Percentiles rank a stretch among this genome's conserved stretches.
These are phyloP conservation scores for Drosophila parabipectinata DNA, from an alignment of 1,140 invertebrate species.

Conservation along the genomic window DNA sequence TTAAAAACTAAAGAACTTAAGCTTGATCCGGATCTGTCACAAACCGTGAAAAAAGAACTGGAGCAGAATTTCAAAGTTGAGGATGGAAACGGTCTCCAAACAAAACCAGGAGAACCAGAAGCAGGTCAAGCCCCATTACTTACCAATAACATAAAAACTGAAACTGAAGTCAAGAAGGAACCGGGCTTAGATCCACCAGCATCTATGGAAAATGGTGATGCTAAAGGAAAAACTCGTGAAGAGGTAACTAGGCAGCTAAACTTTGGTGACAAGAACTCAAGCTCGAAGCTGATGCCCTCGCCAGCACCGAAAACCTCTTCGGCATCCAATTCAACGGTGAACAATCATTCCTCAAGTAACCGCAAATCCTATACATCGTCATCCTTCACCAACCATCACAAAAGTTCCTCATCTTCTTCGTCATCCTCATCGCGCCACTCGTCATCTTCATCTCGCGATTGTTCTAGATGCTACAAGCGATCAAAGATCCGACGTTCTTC, in stretches of 20 bases:
- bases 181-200: slow-evolving; percentile 20
- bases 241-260: slow-evolving; percentile 74
- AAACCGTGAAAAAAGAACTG: slow-evolving; percentile 20
- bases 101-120: slow-evolving; percentile 19
- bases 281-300: slow-evolving; percentile 66
- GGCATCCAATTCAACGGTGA: slow-evolving; percentile 39
- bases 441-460: slow-evolving; percentile 84
- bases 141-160: slow-evolving; percentile 47
- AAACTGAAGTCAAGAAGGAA: slow-evolving; percentile 68
- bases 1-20: slow-evolving; percentile 33
- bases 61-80: slow-evolving; percentile 53
- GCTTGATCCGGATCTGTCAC: slow-evolving; percentile 31
- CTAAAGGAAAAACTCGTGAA: slow-evolving; percentile 62
- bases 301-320: slow-evolving; percentile 60
- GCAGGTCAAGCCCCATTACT: slow-evolving; percentile 13
- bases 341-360: slow-evolving; percentile 60
- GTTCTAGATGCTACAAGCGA: slow-evolving; percentile 86
- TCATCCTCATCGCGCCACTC: slow-evolving; percentile 65
- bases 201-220: slow-evolving; percentile 52
- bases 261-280: slow-evolving; percentile 42
- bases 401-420: slow-evolving; percentile 51
- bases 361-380: slow-evolving; percentile 62
- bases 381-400: slow-evolving; percentile 61
- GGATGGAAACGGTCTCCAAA: slow-evolving; percentile 20
- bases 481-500: slow-evolving; percentile 87